Conservation (phyloP, 1,140 invertebrate genomes). For the Leptopilina boulardi region DNA sequence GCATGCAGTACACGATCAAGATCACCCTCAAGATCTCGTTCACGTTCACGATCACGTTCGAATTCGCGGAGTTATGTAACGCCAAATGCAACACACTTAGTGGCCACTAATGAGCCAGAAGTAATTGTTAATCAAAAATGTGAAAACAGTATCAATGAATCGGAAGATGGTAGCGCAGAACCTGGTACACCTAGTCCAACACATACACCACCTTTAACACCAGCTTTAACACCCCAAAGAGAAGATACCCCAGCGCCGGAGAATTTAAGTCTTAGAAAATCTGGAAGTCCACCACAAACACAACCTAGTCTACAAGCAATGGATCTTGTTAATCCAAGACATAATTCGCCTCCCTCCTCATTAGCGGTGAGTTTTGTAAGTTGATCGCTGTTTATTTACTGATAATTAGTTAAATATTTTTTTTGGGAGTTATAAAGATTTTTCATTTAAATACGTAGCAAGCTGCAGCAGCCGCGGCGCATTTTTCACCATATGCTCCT, state of each 20-base stretch:
- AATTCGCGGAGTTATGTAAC: constrained; percentile 50
- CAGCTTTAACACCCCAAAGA: constrained; percentile 71
- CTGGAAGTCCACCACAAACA: constrained; percentile 65
- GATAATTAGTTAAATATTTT: too few relatives aligned
- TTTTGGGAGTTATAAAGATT: neutral
- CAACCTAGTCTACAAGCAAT: constrained; percentile 65
- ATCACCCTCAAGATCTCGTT: constrained; percentile 50
- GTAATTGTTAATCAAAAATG: constrained; percentile 60
- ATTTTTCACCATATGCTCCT: constrained; percentile 70
- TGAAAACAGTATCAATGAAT: constrained; percentile 65
- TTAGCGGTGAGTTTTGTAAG: constrained; percentile 61
- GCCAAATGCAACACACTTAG: constrained; percentile 36
- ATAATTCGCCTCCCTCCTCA: constrained; percentile 66
- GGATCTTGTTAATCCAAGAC: constrained; percentile 71
- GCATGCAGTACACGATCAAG: constrained; percentile 48
- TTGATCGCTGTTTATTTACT: neutral
- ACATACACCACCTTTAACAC: constrained; percentile 70
- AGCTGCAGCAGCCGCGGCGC: constrained; percentile 68
- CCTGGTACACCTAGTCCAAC: constrained; percentile 69
- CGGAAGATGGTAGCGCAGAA: constrained; percentile 69
- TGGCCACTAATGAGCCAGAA: constrained; percentile 48
- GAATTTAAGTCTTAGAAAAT: constrained; percentile 78
- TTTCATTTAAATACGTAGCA: constrained; percentile 40
- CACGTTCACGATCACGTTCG: constrained; percentile 59
- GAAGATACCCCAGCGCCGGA: constrained; percentile 79